phyloP scores from a whole-genome alignment of 2,797 vertebrate species.

The Cossypha dichroa region DNA sequence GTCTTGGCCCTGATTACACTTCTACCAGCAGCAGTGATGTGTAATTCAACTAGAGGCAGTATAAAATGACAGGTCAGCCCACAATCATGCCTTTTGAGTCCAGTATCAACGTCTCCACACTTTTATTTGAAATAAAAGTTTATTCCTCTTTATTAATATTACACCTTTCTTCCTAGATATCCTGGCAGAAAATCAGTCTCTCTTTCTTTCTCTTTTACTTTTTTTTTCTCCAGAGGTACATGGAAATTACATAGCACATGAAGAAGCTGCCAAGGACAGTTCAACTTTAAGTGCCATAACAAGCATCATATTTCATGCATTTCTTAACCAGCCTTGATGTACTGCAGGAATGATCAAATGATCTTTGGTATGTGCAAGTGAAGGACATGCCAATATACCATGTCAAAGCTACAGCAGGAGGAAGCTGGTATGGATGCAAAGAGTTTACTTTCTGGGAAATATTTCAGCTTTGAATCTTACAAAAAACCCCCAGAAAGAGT shows the following conservation, averaged over 20 bases:
- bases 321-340: not conserved
- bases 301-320: slow-evolving; percentile 64
- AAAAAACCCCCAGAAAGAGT: not conserved
- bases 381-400: not conserved
- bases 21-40: not conserved
- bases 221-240: slow-evolving; percentile 79
- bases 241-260: slow-evolving; percentile 81
- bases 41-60: not conserved
- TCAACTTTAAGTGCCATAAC: slow-evolving; percentile 82
- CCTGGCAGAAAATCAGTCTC: not conserved
- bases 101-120: not conserved
- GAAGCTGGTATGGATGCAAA: not conserved
- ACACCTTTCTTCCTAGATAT: not conserved
- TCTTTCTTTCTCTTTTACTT: not conserved
- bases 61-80: not conserved
- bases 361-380: not conserved
- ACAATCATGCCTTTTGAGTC: not conserved
- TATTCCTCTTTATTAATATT: not conserved
- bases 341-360: slow-evolving; percentile 1
- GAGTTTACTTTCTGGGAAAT: not conserved
- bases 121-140: not conserved
- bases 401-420: not conserved
- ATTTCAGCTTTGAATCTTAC: not conserved
- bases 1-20: not conserved
- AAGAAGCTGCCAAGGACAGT: slow-evolving; percentile 80